These are phyloP conservation scores for Neuroterus valhalla DNA, from an alignment of 1,140 invertebrate species.

Conservation along the genomic window DNA sequence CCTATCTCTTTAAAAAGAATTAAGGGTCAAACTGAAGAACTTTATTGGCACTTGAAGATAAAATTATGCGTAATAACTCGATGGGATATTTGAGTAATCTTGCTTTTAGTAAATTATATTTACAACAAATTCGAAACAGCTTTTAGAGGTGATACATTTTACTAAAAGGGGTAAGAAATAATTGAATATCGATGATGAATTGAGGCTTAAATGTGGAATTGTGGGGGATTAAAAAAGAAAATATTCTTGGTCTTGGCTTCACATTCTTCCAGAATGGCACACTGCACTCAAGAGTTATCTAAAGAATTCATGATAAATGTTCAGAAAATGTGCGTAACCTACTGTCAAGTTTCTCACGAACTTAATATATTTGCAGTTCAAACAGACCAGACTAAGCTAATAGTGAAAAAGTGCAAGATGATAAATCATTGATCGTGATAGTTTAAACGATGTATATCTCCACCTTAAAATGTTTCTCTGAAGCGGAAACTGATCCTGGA, in stretches of 20 bases:
- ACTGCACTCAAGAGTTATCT: constrained; percentile 9
- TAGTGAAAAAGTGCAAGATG: constrained; percentile 17
- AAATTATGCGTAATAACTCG: not conserved
- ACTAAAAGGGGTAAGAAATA: no score
- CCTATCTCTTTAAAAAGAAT: not conserved
- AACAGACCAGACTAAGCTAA: constrained; percentile 9
- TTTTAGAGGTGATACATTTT: no score
- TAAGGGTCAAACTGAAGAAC: not conserved
- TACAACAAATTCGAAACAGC: no score
- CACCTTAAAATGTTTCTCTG: not conserved
- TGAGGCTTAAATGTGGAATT: no score
- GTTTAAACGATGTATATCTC: not conserved
- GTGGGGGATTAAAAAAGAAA: no score
- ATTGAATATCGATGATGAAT: no score
- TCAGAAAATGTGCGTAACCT: not conserved
- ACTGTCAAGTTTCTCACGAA: constrained; percentile 25
- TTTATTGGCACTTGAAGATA: not conserved
- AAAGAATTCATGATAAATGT: constrained; percentile 28
- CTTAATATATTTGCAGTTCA: constrained; percentile 27
- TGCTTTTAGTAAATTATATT: no score
- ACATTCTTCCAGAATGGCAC: not conserved
- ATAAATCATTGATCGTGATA: constrained; percentile 10
- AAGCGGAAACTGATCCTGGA: constrained; percentile 15
- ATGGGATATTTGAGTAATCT: no score
- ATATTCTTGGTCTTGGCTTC: no score